A percentile compares a stretch with the other conserved stretches of the same genome.
These are phyloP conservation scores for Sebastes kiyomatsui DNA, from an alignment of 2,797 vertebrate species.

Conservation along the genomic window DNA sequence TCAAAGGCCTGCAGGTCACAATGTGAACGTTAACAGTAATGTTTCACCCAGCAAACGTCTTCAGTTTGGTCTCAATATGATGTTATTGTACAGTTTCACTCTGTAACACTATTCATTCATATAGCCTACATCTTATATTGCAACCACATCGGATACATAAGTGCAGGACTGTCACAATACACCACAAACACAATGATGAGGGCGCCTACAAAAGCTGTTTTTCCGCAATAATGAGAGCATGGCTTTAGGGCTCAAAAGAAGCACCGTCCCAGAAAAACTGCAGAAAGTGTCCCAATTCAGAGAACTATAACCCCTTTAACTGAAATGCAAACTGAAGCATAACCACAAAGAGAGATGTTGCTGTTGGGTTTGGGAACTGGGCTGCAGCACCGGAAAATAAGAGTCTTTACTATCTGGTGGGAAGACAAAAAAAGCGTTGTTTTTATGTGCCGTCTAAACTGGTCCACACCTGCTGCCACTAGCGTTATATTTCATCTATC, in stretches of 20 bases:
- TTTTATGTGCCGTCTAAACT: not conserved
- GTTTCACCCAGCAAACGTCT: not conserved
- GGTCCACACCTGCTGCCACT: not conserved
- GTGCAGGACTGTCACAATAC: not conserved
- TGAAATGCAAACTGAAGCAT: constrained; percentile 21
- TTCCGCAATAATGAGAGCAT: not conserved
- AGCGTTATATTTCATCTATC: not conserved
- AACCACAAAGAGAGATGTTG: constrained; percentile 71
- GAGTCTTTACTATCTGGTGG: not conserved
- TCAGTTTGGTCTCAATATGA: not conserved
- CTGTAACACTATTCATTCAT: not conserved
- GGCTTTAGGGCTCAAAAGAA: not conserved
- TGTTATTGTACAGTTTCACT: not conserved
- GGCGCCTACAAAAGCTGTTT: not conserved
- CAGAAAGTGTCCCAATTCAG: not conserved
- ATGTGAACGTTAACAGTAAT: not conserved
- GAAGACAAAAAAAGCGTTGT: not conserved
- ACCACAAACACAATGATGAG: not conserved
- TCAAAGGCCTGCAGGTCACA: not conserved
- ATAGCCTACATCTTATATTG: not conserved
- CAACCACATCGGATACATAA: not conserved
- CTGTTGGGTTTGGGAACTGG: constrained; percentile 23
- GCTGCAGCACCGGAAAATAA: not conserved
- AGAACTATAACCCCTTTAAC: not conserved
- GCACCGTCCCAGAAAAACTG: not conserved